Percentiles rank a stretch among this genome's conserved stretches.
Evolutionary conservation across 2,797 vertebrate genomes (phyloP).

Genomic region (Megalops cyprinoides): DNA sequence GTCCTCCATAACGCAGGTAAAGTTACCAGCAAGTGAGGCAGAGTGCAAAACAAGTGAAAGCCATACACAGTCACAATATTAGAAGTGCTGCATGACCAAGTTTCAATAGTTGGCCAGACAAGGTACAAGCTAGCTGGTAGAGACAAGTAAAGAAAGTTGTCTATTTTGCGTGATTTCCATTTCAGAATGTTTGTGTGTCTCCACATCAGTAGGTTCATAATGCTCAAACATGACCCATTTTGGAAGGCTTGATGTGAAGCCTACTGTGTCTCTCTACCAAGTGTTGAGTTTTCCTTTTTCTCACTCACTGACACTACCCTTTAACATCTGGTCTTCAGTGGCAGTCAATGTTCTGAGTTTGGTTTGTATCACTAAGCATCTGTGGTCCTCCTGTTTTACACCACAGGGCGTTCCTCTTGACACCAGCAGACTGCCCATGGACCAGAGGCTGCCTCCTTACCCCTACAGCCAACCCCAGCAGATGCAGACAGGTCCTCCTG

Average conservation of each 20-base stretch:
- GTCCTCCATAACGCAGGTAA: slow-evolving; percentile 93
- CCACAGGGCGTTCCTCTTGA: slow-evolving; percentile 87
- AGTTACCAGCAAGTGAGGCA: slow-evolving; percentile 46
- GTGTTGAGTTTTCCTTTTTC: too few species aligned
- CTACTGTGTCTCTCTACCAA: too few species aligned
- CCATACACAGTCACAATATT: too few species aligned
- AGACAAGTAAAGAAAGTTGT: too few species aligned
- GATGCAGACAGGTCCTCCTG: slow-evolving; percentile 46
- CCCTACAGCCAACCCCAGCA: slow-evolving; percentile 75
- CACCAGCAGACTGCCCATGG: slow-evolving; percentile 84
- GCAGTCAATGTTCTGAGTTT: neutral
- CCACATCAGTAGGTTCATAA: neutral
- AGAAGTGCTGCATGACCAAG: too few species aligned
- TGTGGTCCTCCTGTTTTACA: neutral
- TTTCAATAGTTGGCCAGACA: too few species aligned
- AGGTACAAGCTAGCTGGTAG: too few species aligned
- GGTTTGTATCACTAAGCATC: neutral
- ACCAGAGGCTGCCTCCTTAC: slow-evolving; percentile 86
- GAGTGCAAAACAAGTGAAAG: too few species aligned
- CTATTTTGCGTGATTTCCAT: neutral
- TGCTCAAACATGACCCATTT: neutral
- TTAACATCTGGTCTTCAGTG: neutral
- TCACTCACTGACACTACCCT: neutral
- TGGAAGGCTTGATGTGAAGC: neutral
- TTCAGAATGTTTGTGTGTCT: neutral